Base-by-base conservation (phyloP, 2,797 vertebrate genomes). In the Sternarchorhynchus goeldii region DNA sequence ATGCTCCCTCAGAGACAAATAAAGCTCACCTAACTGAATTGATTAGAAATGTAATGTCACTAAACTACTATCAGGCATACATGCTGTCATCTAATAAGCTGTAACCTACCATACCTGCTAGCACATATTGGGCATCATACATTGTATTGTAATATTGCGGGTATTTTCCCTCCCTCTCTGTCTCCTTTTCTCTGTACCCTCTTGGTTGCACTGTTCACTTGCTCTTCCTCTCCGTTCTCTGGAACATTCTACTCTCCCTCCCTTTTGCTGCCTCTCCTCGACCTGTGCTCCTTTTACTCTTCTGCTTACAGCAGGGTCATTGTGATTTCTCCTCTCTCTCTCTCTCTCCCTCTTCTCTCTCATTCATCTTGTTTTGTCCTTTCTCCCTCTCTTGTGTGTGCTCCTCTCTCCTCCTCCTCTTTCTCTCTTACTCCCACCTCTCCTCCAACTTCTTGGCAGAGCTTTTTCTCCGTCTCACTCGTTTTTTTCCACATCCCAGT, bases 281-380 rank as follows among this genome's bases (percentile, higher is more conserved):
- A 63, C 69, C 73, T 79, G 73, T 78, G 16, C 80, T 81, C 73
- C 77, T 75, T 59, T 73, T 76, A 77, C 81, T 83, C 81, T 82
- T 67, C 73, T 77, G 76, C 73, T 80, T 82, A 76, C 73, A 76
- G 73, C 81, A 85, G 83, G 78, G 81, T 83, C 79, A 83, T 77
- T 77, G 73, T 76, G 83, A 79, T 82, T 81, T 81, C 80, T 73
- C 79, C 80, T 82, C 66, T 81, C 78, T 79, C 64, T 75, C 32
- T 59, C 17, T 31, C n/a, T 36, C 68, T 45, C 34, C 32, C 17
- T n/a, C 64, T 14, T 25, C 6, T 45, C 32, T 53, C 18, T 72
- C 57, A 12, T 14, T 75, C 36, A 5, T 75, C 80, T 31, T 20
- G 14, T 69, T 32, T 69, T 32, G 4, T 56, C 25, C 20, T 25